Evolutionary conservation across 1,140 invertebrate species (phyloP).

Genomic region (Choristoneura fumiferana): DNA sequence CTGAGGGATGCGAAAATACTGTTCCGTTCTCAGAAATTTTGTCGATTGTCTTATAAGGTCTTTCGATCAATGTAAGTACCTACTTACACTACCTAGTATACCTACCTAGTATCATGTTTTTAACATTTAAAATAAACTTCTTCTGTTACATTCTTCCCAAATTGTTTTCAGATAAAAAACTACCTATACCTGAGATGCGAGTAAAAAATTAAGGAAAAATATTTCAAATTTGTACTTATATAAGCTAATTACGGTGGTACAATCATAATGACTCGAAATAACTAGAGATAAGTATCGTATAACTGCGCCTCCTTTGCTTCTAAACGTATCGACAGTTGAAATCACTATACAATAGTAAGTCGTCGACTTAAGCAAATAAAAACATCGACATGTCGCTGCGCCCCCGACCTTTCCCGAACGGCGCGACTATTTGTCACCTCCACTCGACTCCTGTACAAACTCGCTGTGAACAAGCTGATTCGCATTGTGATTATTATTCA

Average conservation of each 20-base stretch:
- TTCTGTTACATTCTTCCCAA: too few species aligned
- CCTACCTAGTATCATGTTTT: too few species aligned
- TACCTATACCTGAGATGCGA: too few species aligned
- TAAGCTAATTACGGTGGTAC: too few species aligned
- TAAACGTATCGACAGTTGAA: conserved; percentile 39
- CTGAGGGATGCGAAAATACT: conserved; percentile 44
- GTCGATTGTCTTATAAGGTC: conserved; percentile 38
- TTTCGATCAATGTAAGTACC: conserved; percentile 21
- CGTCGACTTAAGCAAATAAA: conserved; percentile 65
- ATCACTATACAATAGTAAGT: conserved; percentile 62
- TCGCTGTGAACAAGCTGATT: conserved; percentile 66
- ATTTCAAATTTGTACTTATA: too few species aligned
- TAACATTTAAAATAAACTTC: too few species aligned
- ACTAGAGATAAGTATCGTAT: too few species aligned
- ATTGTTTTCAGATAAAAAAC: too few species aligned
- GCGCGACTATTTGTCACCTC: conserved; percentile 75
- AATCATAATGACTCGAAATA: too few species aligned
- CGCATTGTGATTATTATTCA: conserved; percentile 44
- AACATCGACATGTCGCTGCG: conserved; percentile 65
- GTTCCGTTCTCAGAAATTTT: conserved; percentile 27
- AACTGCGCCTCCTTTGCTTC: too few species aligned
- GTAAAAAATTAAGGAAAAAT: too few species aligned
- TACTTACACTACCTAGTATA: too few species aligned
- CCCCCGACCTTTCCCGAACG: conserved; percentile 60
- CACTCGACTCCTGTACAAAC: conserved; percentile 68